phyloP scores from a whole-genome alignment of 1,140 invertebrate species.

The Dendrolimus kikuchii region DNA sequence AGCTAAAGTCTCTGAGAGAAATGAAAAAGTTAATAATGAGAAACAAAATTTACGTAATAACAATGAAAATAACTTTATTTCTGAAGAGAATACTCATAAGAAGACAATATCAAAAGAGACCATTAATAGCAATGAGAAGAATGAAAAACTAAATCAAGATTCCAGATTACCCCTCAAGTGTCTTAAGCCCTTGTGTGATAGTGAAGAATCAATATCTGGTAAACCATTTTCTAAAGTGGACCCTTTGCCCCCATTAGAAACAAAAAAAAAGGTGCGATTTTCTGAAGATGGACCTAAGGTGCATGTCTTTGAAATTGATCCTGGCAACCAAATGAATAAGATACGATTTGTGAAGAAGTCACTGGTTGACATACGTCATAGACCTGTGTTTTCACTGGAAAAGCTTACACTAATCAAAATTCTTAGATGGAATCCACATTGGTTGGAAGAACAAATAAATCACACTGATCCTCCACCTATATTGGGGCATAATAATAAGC shows the following conservation, averaged over 20 bases:
- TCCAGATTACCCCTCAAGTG: conserved; percentile 22
- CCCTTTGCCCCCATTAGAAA: conserved; percentile 24
- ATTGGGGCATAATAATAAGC: conserved; percentile 42
- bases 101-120: conserved; percentile 7
- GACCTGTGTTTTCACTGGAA: conserved; percentile 43
- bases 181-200: conserved; percentile 33
- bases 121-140: conserved; percentile 10
- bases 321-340: conserved; percentile 52
- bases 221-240: conserved; percentile 38
- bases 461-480: conserved; percentile 49
- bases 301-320: conserved; percentile 44
- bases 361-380: conserved; percentile 31
- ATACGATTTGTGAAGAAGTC: conserved; percentile 41
- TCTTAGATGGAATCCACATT: conserved; percentile 54
- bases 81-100: no score
- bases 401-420: conserved; percentile 53
- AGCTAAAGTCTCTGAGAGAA: no score
- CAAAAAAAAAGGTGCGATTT: conserved; percentile 42
- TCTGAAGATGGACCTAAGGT: conserved; percentile 32
- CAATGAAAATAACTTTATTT: no score
- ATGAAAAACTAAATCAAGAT: conserved; percentile 3
- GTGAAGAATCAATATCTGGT: conserved; percentile 21
- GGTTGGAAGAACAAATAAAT: conserved; percentile 49
- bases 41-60: no score
- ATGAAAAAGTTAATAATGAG: no score